Base-by-base conservation (phyloP, 1,140 invertebrate genomes). In the Paracyclopina nana region DNA sequence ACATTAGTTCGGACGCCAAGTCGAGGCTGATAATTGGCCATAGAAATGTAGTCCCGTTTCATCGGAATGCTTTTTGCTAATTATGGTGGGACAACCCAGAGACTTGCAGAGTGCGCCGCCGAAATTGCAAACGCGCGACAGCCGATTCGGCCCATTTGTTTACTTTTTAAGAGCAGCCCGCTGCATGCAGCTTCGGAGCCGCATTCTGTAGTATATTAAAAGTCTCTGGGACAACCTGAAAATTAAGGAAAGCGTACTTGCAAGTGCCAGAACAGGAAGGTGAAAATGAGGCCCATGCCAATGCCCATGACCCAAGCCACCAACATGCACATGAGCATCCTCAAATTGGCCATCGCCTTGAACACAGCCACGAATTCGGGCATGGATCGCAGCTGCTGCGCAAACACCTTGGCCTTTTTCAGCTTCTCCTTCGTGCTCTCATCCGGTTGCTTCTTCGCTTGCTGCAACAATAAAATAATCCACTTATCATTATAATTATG, bases 221-320 rank as follows among this genome's bases (percentile, higher is more conserved):
- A 52, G 4, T 51, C 22, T 20, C 16, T 6, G 12, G 11, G 16
- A 20, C 16, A 20, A 50, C 4, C 8, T 8, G 16, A 9, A 31
- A 11, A 27, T 46, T 68, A 67, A n/a, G n/a, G n/a, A n/a, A n/a
- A n/a, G n/a, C n/a, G n/a, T n/a, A n/a, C n/a, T 62, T 75, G 85
- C 28, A 99, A 71, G 70, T 98, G 92, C 94, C 94, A 99, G 68
- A 97, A 99, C 20, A 98, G 76, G 67, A 98, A 98, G 1, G 92
- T 94, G 66, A 99, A 99, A 53, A 97, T 94, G 54, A 98, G 69
- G 1, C 94, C 94, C 58, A 97, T 94, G n/a, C 94, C 94, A 61
- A 96, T 91, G 42, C 94, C 94, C 88, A 98, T 94, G 65, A 90
- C 92, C 86, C 91, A 96, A 16, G 90, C 82, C 0, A 96, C 84